Evolutionary conservation across 2,888 invertebrate species (phyloP), one percentile per base, ranked within the genome.

Genomic region (Deroplatys truncata): DNA sequence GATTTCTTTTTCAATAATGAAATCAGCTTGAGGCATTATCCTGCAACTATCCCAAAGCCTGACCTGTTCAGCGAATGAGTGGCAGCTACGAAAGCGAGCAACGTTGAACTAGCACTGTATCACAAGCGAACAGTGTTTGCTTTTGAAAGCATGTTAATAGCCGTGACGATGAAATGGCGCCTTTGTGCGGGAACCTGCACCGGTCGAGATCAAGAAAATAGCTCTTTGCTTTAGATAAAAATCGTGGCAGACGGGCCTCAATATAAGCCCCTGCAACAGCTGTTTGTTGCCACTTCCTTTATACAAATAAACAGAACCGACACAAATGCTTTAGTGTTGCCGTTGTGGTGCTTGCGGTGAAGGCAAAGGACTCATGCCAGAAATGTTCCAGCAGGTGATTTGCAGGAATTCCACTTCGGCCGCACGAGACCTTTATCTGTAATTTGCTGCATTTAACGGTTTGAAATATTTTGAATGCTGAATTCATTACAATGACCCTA

Each of bases 131-230:
- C 88, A 72, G 5, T 86, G 86, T 86, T 86, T 86, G 86, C 72
- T 86, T 28, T 20, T 31, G 82, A 28, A 86, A 86, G 86, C 28
- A 86, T 86, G 86, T 86, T 86, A 86, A 86, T 86, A 56, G 82
- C 56, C 25, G 25, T 56, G 28, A n/a, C 20, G 29, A 86, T 86
- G 82, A 86, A 29, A 82, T 25, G 25, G 29, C 10, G 28, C 28
- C 28, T 86, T 86, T 86, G 56, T 86, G 20, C 25, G 9, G 43
- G 9, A 13, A 43, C 13, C 43, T 43, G 13, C 43, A 43, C 43
- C 43, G 56, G 56, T 72, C 56, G 56, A 20, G 20, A 20, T 72
- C 56, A 72, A 72, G 56, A 72, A 72, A 72, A 72, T 72, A 72
- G 20, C 25, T 72, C 56, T 20, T 25, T 72, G 56, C 56, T 43